Conservation (phyloP, 2,797 vertebrate genomes). For the Triplophysa yarkandensis region DNA sequence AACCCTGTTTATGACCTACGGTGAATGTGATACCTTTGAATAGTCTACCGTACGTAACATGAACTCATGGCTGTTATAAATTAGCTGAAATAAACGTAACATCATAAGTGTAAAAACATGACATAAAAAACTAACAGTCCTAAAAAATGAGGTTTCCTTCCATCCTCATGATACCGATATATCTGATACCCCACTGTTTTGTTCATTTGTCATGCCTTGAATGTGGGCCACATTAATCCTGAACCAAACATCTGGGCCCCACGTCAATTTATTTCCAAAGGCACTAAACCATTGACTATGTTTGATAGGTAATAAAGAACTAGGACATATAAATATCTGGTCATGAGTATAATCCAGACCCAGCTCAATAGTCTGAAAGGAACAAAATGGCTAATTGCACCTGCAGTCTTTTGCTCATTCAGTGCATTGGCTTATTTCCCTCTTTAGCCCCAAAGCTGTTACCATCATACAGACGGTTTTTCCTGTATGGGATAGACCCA, state of each 20-base stretch:
- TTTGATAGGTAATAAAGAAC: conserved; percentile 20
- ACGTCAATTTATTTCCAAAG: conserved; percentile 36
- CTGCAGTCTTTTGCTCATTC: neutral
- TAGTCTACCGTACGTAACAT: neutral
- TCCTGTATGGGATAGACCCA: conserved; percentile 36
- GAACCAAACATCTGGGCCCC: conserved; percentile 17
- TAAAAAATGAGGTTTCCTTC: neutral
- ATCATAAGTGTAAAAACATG: neutral
- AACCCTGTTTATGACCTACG: too few species aligned
- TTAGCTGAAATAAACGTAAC: neutral
- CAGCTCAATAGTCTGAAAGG: neutral
- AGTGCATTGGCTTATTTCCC: conserved; percentile 7
- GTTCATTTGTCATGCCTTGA: conserved; percentile 29
- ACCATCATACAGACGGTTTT: conserved; percentile 8
- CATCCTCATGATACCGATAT: conserved; percentile 6
- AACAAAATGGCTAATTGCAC: conserved; percentile 20
- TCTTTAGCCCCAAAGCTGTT: conserved; percentile 14
- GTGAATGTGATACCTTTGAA: neutral
- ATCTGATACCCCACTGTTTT: conserved; percentile 22
- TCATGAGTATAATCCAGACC: conserved; percentile 7
- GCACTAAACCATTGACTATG: conserved; percentile 32
- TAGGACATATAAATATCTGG: conserved; percentile 22
- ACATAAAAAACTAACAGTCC: neutral
- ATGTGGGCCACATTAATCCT: conserved; percentile 28
- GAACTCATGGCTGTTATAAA: neutral